Conservation (phyloP, 2,797 vertebrate species). For the Heliangelus exortis region DNA sequence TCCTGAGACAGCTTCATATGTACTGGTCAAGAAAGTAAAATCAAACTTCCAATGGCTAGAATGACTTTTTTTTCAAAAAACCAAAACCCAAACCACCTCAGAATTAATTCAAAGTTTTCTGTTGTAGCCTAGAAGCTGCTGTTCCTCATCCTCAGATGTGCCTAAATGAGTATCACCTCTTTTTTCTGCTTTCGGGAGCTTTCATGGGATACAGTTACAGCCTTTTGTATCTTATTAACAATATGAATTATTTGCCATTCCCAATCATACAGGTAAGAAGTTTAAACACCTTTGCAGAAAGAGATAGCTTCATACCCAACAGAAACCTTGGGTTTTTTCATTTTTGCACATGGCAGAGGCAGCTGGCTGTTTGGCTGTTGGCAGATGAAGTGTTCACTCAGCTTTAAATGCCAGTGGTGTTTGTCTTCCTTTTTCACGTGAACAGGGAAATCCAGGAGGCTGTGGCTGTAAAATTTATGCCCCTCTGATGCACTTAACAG, state of each 20-base stretch:
- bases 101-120: background rate
- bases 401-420: background rate
- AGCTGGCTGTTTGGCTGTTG: background rate
- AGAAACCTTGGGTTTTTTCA: background rate
- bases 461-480: background rate
- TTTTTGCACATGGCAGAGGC: background rate
- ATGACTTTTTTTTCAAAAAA: background rate
- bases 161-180: constrained; percentile 92
- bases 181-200: constrained; percentile 89
- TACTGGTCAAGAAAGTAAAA: background rate
- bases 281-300: background rate
- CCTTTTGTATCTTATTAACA: constrained; percentile 89
- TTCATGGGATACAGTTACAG: constrained; percentile 93
- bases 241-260: constrained; percentile 94
- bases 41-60: background rate
- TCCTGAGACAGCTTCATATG: background rate
- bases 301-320: background rate
- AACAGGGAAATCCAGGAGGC: background rate
- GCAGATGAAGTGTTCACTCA: fast-evolving
- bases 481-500: background rate
- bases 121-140: constrained; percentile 32
- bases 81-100: background rate
- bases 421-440: background rate
- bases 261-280: constrained; percentile 89
- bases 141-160: constrained; percentile 69